phyloP scores from a whole-genome alignment of 2,113 vertebrate species.

The Cebus imitator region DNA sequence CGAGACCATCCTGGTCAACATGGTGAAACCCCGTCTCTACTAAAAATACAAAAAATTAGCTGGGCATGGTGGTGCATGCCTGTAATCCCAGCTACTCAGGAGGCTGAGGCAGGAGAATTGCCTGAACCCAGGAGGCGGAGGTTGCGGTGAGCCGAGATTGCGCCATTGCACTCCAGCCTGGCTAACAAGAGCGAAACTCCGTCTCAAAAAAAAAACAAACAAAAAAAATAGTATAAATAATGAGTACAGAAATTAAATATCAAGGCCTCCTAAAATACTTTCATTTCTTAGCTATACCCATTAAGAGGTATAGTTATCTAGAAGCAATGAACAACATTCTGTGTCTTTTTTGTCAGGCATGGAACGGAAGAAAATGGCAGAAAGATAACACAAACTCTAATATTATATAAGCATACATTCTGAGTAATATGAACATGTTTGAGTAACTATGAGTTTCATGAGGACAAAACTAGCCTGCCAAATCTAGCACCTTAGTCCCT shows the following conservation, averaged over 20 bases:
- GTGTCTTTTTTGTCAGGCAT: background rate
- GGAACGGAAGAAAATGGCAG: background rate
- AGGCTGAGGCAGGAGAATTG: too few species aligned
- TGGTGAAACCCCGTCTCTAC: too few species aligned
- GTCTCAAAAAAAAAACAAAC: too few species aligned
- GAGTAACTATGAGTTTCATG: background rate
- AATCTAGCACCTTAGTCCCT: background rate
- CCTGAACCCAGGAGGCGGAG: too few species aligned
- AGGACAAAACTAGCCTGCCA: background rate
- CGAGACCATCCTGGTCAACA: too few species aligned
- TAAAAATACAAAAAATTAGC: too few species aligned
- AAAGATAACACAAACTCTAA: background rate
- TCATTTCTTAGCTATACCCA: slow-evolving; percentile 1
- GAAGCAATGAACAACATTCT: background rate
- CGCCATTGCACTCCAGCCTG: too few species aligned
- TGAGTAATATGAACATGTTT: background rate
- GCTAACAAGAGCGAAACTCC: too few species aligned
- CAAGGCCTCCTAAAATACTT: background rate
- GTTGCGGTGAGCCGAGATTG: too few species aligned
- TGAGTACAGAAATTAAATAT: background rate
- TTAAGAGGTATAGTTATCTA: background rate
- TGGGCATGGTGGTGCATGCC: too few species aligned
- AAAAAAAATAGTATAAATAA: background rate
- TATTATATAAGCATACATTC: background rate
- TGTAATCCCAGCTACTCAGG: too few species aligned